These are phyloP conservation scores for Chaetura pelagica DNA, from an alignment of 2,113 vertebrate genomes.

Conservation along the genomic window DNA sequence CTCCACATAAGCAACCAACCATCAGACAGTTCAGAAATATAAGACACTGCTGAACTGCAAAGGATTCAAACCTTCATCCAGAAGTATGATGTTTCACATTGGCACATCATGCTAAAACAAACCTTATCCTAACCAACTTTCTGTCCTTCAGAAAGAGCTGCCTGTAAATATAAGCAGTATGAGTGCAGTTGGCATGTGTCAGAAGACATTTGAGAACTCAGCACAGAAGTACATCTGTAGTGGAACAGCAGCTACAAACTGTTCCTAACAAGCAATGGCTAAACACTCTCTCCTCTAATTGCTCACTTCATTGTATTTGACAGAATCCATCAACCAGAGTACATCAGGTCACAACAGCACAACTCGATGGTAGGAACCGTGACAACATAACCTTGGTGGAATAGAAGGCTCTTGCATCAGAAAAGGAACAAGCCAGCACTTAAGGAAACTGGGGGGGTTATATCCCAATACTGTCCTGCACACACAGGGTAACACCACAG, in stretches of 20 bases:
- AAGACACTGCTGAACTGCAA: background rate
- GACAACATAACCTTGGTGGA: background rate
- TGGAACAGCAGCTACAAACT: conserved; percentile 3
- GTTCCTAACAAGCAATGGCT: background rate
- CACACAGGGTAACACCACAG: background rate
- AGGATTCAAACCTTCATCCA: background rate
- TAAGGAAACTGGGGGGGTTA: background rate
- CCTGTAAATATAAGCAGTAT: conserved; percentile 22
- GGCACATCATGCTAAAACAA: conserved; percentile 42
- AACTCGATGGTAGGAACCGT: background rate
- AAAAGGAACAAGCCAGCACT: background rate
- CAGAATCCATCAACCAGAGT: conserved; percentile 32
- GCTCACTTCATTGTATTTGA: conserved; percentile 37
- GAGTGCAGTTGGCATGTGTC: conserved; percentile 8
- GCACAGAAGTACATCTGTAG: conserved; percentile 4
- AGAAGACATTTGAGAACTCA: conserved; percentile 15
- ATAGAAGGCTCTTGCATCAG: background rate
- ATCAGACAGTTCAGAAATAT: background rate
- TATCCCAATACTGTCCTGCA: background rate
- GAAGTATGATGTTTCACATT: background rate
- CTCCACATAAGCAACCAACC: background rate
- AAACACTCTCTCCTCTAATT: conserved; percentile 7
- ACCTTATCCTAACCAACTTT: conserved; percentile 31
- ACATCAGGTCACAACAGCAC: background rate
- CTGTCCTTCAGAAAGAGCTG: conserved; percentile 14